Conservation (phyloP, 2,888 invertebrate species). For the Drosophila seclusa region DNA sequence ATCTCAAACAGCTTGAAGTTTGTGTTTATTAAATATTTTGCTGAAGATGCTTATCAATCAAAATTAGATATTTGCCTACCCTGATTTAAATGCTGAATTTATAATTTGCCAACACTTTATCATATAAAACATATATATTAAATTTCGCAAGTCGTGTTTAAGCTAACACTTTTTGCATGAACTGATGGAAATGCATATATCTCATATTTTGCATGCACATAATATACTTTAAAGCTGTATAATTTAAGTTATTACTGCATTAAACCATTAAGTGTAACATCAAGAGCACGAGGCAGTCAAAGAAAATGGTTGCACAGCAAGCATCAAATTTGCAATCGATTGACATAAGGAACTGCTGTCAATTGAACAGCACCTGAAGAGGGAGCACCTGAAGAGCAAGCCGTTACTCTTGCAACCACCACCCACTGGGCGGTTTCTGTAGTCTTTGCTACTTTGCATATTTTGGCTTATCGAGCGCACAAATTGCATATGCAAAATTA, state of each 20-base stretch:
- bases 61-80: not conserved
- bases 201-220: not conserved
- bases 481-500: slow-evolving; percentile 74
- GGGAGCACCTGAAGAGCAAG: slow-evolving; percentile 12
- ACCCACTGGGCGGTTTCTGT: slow-evolving; percentile 4
- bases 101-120: not conserved
- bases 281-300: not conserved
- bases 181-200: not conserved
- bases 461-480: slow-evolving; percentile 62
- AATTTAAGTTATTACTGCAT: not conserved
- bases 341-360: slow-evolving; percentile 46
- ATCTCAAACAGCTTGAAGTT: not conserved
- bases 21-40: not conserved
- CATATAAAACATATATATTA: not conserved
- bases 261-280: slow-evolving; percentile 1
- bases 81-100: not conserved
- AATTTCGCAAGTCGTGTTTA: not conserved
- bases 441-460: slow-evolving; percentile 67
- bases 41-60: slow-evolving; percentile 7
- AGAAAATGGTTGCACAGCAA: slow-evolving; percentile 1
- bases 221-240: not conserved
- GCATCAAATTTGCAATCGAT: slow-evolving; percentile 19
- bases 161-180: not conserved
- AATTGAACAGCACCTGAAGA: slow-evolving; percentile 24
- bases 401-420: not conserved